Evolutionary conservation across 2,888 invertebrate genomes (phyloP).

Genomic region (Cepaea hortensis): DNA sequence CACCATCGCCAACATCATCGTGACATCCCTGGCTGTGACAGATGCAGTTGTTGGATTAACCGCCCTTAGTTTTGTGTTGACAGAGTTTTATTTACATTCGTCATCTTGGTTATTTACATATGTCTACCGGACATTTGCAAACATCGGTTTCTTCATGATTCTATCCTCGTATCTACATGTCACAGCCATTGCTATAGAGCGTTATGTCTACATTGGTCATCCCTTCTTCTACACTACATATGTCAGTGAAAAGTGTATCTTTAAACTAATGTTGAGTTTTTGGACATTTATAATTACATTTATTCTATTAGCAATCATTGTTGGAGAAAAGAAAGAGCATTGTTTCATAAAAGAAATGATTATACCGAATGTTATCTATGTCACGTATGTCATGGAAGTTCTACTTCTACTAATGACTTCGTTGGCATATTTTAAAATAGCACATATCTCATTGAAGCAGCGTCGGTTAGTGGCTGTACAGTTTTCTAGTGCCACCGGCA

Average conservation of each 20-base stretch:
- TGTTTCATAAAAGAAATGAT: not conserved
- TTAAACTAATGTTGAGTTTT: not conserved
- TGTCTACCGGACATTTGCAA: not conserved
- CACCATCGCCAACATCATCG: too few relatives aligned
- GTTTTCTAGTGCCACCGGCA: not conserved
- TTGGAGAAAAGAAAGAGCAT: too few relatives aligned
- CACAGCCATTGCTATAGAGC: not conserved
- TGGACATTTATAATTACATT: not conserved
- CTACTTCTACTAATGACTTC: not conserved
- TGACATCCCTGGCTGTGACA: too few relatives aligned
- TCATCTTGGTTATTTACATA: not conserved
- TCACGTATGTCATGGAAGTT: not conserved
- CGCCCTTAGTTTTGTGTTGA: not conserved
- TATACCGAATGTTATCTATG: too few relatives aligned
- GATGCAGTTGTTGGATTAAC: not conserved
- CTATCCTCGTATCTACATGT: not conserved
- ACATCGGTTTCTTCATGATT: not conserved
- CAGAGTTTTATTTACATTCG: not conserved
- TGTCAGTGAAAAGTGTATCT: not conserved
- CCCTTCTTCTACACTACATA: not conserved
- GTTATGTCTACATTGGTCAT: not conserved
- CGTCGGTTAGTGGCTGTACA: not conserved
- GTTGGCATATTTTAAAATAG: conserved; percentile 1
- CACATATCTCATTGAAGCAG: not conserved
- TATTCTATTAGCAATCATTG: not conserved